Base-by-base conservation (phyloP, 2,797 vertebrate genomes). In the Fundulus diaphanus region DNA sequence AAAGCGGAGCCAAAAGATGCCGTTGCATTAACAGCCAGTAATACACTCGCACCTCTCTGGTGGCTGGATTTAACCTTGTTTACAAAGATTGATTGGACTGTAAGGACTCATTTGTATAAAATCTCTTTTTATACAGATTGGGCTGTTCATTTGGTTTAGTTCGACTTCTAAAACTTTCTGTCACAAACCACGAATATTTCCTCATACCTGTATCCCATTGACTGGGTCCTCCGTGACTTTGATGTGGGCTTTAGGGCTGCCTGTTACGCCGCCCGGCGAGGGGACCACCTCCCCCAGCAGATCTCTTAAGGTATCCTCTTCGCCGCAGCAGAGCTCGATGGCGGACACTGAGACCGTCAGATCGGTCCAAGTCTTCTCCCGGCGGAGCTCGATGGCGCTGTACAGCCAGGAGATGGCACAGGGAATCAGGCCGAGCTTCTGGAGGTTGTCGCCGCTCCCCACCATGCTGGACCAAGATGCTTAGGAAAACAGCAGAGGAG, bases 401-500 rank as follows among this genome's bases (percentile, higher is more conserved):
- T 98, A 99, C 87, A 99, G 96, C 98, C 98, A 99, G 49, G 98
- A 98, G 90, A 99, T 97, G 87, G 98, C 97, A 82, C 96, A 98
- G 46, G 98, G 98, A 79, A 99, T 97, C 88, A 99, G 89, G 6
- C 98, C 98, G 0, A 99, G 95, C 79, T 94, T 98, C 92, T 97
- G 96, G 91, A 94, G 92, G 81, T 96, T 96, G 78, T 98, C 97
- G 48, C 97, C 96, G 56, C 95, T 96, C 5, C 98, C 98, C 1
- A 99, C 97, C 98, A 99, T 99, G 68, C 97, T 98, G 68, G 98
- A 98, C 86, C 97, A 98, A 74, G 97, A 98, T 68, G 97, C 98
- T 99, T 94, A 77, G 82, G 89, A 67, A 44, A 76, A 87, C 59
- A 24, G 48, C 16, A 82, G 24, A 70, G 57, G 33, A 42, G 22